Conservation (phyloP, 2,797 vertebrate species). For the Chanos chanos region DNA sequence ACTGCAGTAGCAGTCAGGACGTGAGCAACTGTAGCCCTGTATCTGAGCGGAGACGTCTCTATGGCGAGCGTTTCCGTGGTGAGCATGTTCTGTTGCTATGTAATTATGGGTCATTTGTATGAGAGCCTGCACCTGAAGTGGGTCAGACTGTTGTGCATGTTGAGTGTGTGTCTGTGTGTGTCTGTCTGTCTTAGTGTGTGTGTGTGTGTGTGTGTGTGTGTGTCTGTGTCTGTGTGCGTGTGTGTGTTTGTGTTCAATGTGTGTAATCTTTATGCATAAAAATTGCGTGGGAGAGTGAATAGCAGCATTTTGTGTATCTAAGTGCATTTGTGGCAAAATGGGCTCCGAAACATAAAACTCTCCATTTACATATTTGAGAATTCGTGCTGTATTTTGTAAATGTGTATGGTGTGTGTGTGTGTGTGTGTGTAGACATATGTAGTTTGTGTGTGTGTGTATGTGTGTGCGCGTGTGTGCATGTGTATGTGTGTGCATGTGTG, state of each 20-base stretch:
- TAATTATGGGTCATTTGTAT: conserved; percentile 52
- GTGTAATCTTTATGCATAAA: neutral
- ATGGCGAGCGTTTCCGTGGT: conserved; percentile 42
- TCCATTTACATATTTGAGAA: too few relatives aligned
- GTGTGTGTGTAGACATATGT: neutral
- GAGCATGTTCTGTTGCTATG: conserved; percentile 50
- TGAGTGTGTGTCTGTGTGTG: neutral
- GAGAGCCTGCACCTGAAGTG: conserved; percentile 50
- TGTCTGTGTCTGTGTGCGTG: neutral
- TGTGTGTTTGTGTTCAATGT: neutral
- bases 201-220: neutral
- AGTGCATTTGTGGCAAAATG: too few relatives aligned
- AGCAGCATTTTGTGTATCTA: too few relatives aligned
- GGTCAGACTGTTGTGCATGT: conserved; percentile 39
- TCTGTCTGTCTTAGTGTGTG: conserved; percentile 26
- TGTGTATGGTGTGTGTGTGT: neutral
- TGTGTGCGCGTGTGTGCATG: neutral
- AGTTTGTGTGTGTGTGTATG: neutral
- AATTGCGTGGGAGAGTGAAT: too few relatives aligned
- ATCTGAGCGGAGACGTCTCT: conserved; percentile 40
- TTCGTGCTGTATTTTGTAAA: too few relatives aligned
- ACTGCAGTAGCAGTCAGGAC: conserved; percentile 26
- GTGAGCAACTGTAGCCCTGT: conserved; percentile 21
- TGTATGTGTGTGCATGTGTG: too few relatives aligned
- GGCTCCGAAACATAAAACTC: too few relatives aligned